A percentile compares a stretch with the other conserved stretches of the same genome.
Evolutionary conservation across 2,888 invertebrate genomes (phyloP).

Genomic region (Amphipoea lucens): DNA sequence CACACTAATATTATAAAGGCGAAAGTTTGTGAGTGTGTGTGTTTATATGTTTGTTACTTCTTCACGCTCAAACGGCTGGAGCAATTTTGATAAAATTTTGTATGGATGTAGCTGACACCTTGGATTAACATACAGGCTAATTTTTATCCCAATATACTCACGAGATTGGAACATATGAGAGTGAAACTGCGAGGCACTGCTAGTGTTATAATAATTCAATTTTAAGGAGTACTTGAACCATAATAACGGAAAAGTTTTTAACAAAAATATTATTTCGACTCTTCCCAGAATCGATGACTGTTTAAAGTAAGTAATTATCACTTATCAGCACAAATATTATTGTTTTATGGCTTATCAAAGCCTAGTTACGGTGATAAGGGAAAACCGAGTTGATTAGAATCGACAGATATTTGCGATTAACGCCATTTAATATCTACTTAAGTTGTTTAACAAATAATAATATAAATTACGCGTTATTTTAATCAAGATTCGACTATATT

Average conservation of each 20-base stretch:
- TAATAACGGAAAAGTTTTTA: neutral
- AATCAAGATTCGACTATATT: neutral
- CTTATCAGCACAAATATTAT: constrained; percentile 47
- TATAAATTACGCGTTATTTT: constrained; percentile 48
- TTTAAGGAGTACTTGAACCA: constrained; percentile 15
- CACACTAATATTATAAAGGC: no score
- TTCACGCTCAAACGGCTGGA: no score
- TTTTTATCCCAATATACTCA: no score
- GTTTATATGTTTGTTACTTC: no score
- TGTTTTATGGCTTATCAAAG: constrained; percentile 49
- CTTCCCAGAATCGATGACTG: constrained; percentile 43
- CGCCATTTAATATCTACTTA: constrained; percentile 25
- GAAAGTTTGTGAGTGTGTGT: no score
- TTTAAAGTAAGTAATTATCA: constrained; percentile 27
- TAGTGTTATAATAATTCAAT: neutral
- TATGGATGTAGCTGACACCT: no score
- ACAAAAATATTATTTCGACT: constrained; percentile 32
- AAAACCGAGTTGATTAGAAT: constrained; percentile 36
- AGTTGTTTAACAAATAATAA: constrained; percentile 41
- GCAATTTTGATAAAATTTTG: no score
- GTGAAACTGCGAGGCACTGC: no score
- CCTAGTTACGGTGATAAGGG: constrained; percentile 44
- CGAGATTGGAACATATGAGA: no score
- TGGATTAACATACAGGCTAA: no score
- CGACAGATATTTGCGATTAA: constrained; percentile 32